Percentiles rank a stretch among this genome's conserved stretches.
phyloP scores from a whole-genome alignment of 2,888 invertebrate genomes.

The Orthosia cruda region DNA sequence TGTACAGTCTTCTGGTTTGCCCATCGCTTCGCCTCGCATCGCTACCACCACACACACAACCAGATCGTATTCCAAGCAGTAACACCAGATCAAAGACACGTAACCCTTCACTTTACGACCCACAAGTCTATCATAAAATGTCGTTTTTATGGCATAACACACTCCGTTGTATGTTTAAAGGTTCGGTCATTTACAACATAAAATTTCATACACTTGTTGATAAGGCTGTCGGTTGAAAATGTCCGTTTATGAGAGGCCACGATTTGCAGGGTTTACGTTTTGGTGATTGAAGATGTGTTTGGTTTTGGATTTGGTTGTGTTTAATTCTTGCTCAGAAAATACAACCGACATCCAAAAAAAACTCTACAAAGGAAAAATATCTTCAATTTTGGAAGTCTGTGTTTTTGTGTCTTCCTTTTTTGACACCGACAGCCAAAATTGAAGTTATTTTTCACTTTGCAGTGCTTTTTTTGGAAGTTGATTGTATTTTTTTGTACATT shows the following conservation, averaged over 20 bases:
- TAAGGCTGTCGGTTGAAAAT: slow-evolving; percentile 65
- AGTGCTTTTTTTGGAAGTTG: too few relatives aligned
- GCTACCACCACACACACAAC: not conserved
- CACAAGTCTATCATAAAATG: slow-evolving; percentile 81
- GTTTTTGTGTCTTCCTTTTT: too few relatives aligned
- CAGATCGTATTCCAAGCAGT: slow-evolving; percentile 20
- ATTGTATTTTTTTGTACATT: too few relatives aligned
- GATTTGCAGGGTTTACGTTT: slow-evolving; percentile 24
- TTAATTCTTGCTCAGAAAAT: not conserved
- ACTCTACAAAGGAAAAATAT: too few relatives aligned
- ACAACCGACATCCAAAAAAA: too few relatives aligned
- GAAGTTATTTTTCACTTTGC: too few relatives aligned
- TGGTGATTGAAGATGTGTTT: slow-evolving; percentile 4
- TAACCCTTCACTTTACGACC: slow-evolving; percentile 74
- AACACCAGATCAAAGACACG: slow-evolving; percentile 68
- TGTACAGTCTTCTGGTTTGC: too few relatives aligned
- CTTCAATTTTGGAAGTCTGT: too few relatives aligned
- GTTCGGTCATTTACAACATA: slow-evolving; percentile 74
- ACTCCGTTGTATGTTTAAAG: slow-evolving; percentile 72
- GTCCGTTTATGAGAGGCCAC: slow-evolving; percentile 46
- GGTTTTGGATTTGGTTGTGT: too few relatives aligned
- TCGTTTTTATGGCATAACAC: slow-evolving; percentile 78
- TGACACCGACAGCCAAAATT: too few relatives aligned
- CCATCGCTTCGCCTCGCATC: slow-evolving; percentile 2
- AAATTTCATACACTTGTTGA: slow-evolving; percentile 79